phyloP scores from a whole-genome alignment of 2,888 invertebrate species.

The Cephus pygmeus region DNA sequence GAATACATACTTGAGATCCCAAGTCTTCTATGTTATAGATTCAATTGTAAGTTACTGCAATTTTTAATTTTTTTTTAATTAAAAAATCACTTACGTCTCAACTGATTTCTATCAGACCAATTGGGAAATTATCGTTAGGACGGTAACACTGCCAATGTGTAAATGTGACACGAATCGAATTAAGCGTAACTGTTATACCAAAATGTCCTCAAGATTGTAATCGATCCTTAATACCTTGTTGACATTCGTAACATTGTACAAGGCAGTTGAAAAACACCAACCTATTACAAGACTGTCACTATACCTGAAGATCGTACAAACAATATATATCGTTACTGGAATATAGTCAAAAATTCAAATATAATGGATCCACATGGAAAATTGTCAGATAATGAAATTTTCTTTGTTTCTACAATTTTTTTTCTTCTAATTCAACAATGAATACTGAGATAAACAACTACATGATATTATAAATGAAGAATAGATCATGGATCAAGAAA shows the following conservation, averaged over 20 bases:
- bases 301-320: background rate
- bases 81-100: background rate
- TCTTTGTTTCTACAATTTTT: background rate
- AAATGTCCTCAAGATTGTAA: background rate
- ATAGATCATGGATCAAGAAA: background rate
- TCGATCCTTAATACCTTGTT: background rate
- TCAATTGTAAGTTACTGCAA: background rate
- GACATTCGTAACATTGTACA: background rate
- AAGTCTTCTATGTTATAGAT: background rate
- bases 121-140: background rate
- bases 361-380: background rate
- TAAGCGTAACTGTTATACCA: background rate
- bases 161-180: background rate
- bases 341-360: background rate
- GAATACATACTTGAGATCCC: background rate
- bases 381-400: background rate
- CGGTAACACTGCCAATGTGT: background rate
- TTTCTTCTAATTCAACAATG: background rate
- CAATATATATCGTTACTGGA: background rate
- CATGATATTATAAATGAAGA: background rate
- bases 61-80: background rate
- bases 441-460: background rate
- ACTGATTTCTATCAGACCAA: background rate
- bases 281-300: background rate
- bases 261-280: background rate